A percentile compares a stretch with the other conserved stretches of the same genome.
These are phyloP conservation scores for Megalopta genalis DNA, from an alignment of 1,140 invertebrate genomes.

Conservation along the genomic window DNA sequence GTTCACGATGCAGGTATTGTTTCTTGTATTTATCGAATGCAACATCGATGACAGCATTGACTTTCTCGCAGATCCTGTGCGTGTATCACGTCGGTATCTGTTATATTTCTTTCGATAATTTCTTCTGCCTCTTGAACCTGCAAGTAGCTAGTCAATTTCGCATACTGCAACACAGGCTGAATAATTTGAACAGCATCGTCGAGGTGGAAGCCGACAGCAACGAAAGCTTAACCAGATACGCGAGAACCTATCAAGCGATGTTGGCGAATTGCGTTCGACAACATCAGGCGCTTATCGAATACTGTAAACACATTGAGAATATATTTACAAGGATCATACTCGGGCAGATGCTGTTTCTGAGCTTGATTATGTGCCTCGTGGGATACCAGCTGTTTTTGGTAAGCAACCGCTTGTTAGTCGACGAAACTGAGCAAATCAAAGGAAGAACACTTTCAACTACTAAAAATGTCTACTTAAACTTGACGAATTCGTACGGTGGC, in stretches of 20 bases:
- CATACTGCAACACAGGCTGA: constrained; percentile 51
- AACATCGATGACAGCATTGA: not conserved
- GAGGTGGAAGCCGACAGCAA: not conserved
- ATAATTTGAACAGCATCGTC: not conserved
- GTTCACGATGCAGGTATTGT: constrained; percentile 56
- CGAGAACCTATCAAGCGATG: not conserved
- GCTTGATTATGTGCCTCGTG: constrained; percentile 47
- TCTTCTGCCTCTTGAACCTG: constrained; percentile 48
- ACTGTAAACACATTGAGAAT: constrained; percentile 31
- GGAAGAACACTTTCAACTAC: no score
- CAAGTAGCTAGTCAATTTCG: constrained; percentile 55
- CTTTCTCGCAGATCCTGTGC: constrained; percentile 13
- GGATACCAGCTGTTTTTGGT: constrained; percentile 56
- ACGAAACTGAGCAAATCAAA: no score
- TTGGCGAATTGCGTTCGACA: constrained; percentile 37
- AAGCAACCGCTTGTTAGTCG: not conserved
- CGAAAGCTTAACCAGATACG: not conserved
- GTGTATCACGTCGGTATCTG: constrained; percentile 48
- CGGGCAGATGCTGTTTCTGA: constrained; percentile 47
- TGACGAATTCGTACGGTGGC: no score
- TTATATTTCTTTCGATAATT: constrained; percentile 60
- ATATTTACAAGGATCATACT: constrained; percentile 42
- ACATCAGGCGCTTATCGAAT: constrained; percentile 44
- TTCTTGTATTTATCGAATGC: not conserved
- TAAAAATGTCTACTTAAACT: no score